Evolutionary conservation across 2,797 vertebrate species (phyloP), one percentile per base, ranked within the genome.

Genomic region (Acrossocheilus fasciatus): DNA sequence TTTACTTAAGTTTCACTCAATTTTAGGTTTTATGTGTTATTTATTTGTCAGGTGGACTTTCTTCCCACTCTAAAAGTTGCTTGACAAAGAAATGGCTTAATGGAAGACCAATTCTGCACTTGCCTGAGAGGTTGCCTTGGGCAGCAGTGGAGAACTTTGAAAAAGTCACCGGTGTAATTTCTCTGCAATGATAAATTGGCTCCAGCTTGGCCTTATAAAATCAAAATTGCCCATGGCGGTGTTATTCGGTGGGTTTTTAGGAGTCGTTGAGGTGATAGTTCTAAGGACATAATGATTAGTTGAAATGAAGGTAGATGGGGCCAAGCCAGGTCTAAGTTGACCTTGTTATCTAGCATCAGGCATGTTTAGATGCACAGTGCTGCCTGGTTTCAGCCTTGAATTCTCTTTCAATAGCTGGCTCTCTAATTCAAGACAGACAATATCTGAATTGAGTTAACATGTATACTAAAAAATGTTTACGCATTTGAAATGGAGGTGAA

Each of bases 171-270:
- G 26, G 59, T 64, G 84, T 81, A 64, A 68, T 88, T 79, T 88
- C 76, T 80, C 41, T 68, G n/a, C 68, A 26, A 20, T 85, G 87
- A 84, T 78, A 88, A 86, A 86, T 86, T 75, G 82, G 30, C 45
- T 82, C 36, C 57, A 69, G 73, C 80, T 80, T 86, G 83, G 80
- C 39, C 50, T 88, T 86, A 86, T 83, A 80, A 88, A 88, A 82
- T 43, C 68, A n/a, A 81, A 81, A 88, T 59, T 59, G 84, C 87
- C 81, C 9, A 6, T 11, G 43, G 81, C 10, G 3, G 7, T 83
- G 84, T 78, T 80, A 69, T 86, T 81, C 50, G 77, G 11, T 54
- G 64, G 34, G 54, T 68, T 83, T 82, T 83, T 70, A 39, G 82
- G 68, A 86, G 75, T 62, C 57, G 10, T 83, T 68, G 47, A 80